These are phyloP conservation scores for Plagiodera versicolora DNA, from an alignment of 2,888 invertebrate genomes.

Conservation along the genomic window DNA sequence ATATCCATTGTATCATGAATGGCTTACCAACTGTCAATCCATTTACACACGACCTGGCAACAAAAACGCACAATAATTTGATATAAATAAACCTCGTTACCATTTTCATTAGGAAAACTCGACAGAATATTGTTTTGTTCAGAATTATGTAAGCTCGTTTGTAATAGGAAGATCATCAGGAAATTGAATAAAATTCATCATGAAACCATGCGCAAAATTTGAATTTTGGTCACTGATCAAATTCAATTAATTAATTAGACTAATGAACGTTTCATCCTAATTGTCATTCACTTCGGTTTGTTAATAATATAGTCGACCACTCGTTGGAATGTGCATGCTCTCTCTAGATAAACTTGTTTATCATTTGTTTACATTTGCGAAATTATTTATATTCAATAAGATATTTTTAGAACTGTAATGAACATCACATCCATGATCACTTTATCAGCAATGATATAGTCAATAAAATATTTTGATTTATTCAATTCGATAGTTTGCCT, in stretches of 20 bases:
- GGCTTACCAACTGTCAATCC: slow-evolving; percentile 15
- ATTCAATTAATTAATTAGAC: background rate
- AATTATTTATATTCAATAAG: no score
- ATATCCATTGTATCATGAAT: background rate
- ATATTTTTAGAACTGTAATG: no score
- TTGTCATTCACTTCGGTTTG: no score
- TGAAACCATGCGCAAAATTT: background rate
- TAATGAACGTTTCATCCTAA: background rate
- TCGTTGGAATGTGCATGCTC: no score
- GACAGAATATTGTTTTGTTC: background rate
- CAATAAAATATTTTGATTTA: no score
- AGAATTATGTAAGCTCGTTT: background rate
- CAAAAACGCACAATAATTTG: background rate
- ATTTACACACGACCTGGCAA: background rate
- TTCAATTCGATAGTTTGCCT: no score
- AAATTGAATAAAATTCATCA: background rate
- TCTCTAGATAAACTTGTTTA: no score
- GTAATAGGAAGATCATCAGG: background rate
- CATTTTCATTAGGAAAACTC: background rate
- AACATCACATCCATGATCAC: no score
- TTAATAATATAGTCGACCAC: no score
- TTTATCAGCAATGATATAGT: no score
- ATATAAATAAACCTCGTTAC: background rate
- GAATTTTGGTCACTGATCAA: background rate
- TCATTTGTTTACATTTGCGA: no score